Percentiles rank a stretch among this genome's conserved stretches.
Conservation (phyloP, 2,888 invertebrate genomes). For the Trissolcus brochymenae region DNA sequence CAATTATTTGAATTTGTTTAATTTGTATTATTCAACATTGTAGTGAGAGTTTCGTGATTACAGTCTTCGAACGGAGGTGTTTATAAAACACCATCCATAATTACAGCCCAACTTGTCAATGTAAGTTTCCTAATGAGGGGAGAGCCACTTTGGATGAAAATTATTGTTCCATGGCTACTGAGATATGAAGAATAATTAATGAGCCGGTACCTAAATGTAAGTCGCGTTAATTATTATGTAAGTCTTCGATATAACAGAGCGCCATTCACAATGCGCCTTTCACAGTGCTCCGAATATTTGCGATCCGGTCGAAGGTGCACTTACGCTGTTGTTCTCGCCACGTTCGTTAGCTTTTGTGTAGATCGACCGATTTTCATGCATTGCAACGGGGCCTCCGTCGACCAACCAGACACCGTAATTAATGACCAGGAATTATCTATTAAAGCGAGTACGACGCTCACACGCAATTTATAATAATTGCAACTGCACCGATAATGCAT, state of each 20-base stretch:
- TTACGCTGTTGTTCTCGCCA: conserved; percentile 26
- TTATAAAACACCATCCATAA: no score
- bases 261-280: conserved; percentile 60
- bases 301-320: conserved; percentile 45
- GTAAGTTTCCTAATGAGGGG: no score
- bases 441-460: conserved; percentile 13
- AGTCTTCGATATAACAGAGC: conserved; percentile 47
- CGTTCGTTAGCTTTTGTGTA: conserved; percentile 26
- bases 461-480: conserved; percentile 30
- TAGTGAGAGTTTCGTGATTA: no score
- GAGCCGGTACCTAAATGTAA: conserved; percentile 39
- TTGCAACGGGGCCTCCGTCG: conserved; percentile 1
- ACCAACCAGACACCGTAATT: conserved; percentile 16
- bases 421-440: conserved; percentile 32
- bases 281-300: conserved; percentile 60
- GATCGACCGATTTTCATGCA: conserved; percentile 16
- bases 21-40: no score
- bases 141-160: no score
- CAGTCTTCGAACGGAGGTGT: no score
- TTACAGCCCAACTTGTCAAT: no score
- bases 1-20: no score
- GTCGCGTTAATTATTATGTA: conserved; percentile 54
- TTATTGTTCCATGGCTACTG: conserved; percentile 1
- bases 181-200: conserved; percentile 53
- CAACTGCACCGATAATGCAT: conserved; percentile 10